A percentile compares a stretch with the other conserved stretches of the same genome.
These are phyloP conservation scores for Tethya wilhelma DNA, from an alignment of 37 sponge, comb jelly and placozoan species.

Conservation along the genomic window DNA sequence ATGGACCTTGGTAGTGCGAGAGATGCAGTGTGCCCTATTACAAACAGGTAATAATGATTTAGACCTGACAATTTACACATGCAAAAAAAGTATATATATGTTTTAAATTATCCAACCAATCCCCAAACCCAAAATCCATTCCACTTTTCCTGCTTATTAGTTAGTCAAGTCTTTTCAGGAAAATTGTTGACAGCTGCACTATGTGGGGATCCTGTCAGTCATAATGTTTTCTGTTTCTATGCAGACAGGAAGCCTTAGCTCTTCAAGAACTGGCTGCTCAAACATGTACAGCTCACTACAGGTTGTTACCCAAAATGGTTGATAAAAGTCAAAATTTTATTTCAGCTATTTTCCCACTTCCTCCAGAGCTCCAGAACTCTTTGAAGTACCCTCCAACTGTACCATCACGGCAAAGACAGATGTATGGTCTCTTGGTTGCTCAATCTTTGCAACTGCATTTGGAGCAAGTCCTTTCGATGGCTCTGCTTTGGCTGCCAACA, in stretches of 20 bases:
- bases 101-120: no score
- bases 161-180: no score
- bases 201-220: no score
- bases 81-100: no score
- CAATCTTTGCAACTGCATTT: slow-evolving; percentile 87
- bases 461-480: slow-evolving; percentile 92
- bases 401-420: slow-evolving; percentile 80
- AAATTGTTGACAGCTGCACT: neutral
- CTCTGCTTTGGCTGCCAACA: slow-evolving; percentile 79
- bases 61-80: no score
- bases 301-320: slow-evolving; percentile 12
- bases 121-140: no score
- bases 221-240: neutral
- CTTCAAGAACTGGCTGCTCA: slow-evolving; percentile 88
- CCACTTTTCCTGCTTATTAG: no score
- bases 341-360: neutral
- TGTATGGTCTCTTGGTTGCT: slow-evolving; percentile 93
- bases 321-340: neutral
- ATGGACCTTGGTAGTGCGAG: slow-evolving; percentile 92
- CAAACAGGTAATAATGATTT: slow-evolving; percentile 64
- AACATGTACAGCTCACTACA: slow-evolving; percentile 84
- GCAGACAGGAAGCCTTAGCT: slow-evolving; percentile 84
- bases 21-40: slow-evolving; percentile 34
- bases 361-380: slow-evolving; percentile 90
- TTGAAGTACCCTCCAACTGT: slow-evolving; percentile 83